A percentile compares a stretch with the other conserved stretches of the same genome.
Evolutionary conservation across 2,888 invertebrate species (phyloP).

Genomic region (Eremobia ochroleuca): DNA sequence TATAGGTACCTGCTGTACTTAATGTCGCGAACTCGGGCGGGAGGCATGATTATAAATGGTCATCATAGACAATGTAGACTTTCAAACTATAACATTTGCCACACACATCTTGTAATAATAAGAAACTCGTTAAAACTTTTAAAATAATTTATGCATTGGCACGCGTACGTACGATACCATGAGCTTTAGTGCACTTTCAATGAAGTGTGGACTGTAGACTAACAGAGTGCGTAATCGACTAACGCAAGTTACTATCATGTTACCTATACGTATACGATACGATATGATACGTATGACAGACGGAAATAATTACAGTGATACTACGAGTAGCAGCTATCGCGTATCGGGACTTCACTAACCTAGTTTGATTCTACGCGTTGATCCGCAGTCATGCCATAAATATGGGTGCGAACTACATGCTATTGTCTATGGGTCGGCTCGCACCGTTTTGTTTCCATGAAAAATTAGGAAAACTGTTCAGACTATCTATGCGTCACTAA

Average conservation of each 20-base stretch:
- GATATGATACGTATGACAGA: slow-evolving; percentile 44
- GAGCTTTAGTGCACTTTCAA: slow-evolving; percentile 50
- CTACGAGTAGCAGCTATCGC: slow-evolving; percentile 45
- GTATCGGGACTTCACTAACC: slow-evolving; percentile 62
- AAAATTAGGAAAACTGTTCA: slow-evolving; percentile 15
- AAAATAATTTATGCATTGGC: slow-evolving; percentile 48
- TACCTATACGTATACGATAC: slow-evolving; percentile 45
- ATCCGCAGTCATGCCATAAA: slow-evolving; percentile 45
- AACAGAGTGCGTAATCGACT: slow-evolving; percentile 50
- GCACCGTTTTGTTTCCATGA: slow-evolving; percentile 32
- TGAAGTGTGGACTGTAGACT: slow-evolving; percentile 13
- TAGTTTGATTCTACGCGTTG: slow-evolving; percentile 53
- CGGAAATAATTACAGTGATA: slow-evolving; percentile 66
- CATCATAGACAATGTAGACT: slow-evolving; percentile 13
- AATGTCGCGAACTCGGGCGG: background rate
- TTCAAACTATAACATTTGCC: background rate
- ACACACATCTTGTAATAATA: background rate
- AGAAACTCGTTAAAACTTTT: background rate
- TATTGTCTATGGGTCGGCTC: slow-evolving; percentile 52
- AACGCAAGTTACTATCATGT: slow-evolving; percentile 43
- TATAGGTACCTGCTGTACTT: background rate
- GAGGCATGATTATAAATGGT: background rate
- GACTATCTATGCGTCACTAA: background rate
- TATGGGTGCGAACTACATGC: slow-evolving; percentile 41
- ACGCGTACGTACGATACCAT: slow-evolving; percentile 26